phyloP scores from a whole-genome alignment of 92 coral and sea anemone species.

The Epizoanthus ramosus region DNA sequence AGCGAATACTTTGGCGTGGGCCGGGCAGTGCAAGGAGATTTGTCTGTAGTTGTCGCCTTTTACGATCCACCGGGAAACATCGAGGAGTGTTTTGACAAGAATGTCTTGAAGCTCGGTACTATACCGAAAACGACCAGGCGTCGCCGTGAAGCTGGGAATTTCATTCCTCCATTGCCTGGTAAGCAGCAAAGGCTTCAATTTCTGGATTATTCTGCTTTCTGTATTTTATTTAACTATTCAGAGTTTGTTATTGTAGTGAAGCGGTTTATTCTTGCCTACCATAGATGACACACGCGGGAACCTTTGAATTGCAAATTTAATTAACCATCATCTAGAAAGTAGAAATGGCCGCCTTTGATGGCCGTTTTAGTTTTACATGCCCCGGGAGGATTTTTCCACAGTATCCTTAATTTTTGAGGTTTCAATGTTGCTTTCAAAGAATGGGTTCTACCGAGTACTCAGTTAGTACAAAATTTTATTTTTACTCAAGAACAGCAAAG shows the following conservation, averaged over 20 bases:
- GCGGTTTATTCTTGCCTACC: not conserved
- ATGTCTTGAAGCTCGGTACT: slow-evolving; percentile 75
- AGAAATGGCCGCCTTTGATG: not conserved
- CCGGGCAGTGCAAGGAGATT: slow-evolving; percentile 75
- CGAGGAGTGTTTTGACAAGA: slow-evolving; percentile 83
- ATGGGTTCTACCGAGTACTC: not conserved
- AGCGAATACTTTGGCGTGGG: slow-evolving; percentile 96
- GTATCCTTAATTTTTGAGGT: no score
- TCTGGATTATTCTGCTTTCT: not conserved
- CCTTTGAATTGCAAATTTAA: slow-evolving; percentile 3
- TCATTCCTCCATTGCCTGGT: slow-evolving; percentile 82
- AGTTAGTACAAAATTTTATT: no score
- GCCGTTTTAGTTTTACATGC: not conserved
- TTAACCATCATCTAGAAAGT: not conserved
- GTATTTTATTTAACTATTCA: not conserved
- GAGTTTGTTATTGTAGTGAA: not conserved
- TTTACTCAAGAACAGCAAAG: not conserved
- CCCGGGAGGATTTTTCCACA: not conserved
- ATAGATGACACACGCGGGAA: not conserved
- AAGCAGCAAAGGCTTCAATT: not conserved
- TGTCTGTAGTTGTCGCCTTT: slow-evolving; percentile 94
- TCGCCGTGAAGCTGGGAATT: slow-evolving; percentile 58
- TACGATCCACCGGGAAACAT: slow-evolving; percentile 98
- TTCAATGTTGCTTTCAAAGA: not conserved
- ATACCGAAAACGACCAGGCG: slow-evolving; percentile 50